Evolutionary conservation across 1,140 invertebrate genomes (phyloP).

Genomic region (Mycetomoellerius zeteki): DNA sequence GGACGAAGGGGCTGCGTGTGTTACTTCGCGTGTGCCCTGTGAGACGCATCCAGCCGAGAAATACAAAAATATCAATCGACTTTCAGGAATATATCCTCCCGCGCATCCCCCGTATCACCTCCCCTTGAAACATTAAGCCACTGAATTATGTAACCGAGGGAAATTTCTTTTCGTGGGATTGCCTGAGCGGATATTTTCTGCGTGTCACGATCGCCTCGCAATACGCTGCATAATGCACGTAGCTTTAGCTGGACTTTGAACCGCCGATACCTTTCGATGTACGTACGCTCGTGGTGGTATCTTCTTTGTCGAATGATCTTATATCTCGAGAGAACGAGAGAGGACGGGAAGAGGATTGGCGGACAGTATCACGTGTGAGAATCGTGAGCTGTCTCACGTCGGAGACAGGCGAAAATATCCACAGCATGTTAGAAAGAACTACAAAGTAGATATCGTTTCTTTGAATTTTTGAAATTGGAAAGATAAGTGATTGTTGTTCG

Average conservation of each 20-base stretch:
- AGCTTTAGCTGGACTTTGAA: slow-evolving; percentile 30
- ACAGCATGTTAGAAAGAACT: background rate
- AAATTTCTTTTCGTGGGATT: slow-evolving; percentile 64
- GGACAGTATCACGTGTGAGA: background rate
- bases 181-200: slow-evolving; percentile 2
- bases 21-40: background rate
- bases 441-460: background rate
- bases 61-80: slow-evolving; percentile 71
- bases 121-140: slow-evolving; percentile 56
- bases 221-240: slow-evolving; percentile 36
- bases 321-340: background rate
- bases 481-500: background rate
- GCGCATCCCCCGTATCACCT: background rate
- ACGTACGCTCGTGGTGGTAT: background rate
- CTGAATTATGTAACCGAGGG: slow-evolving; percentile 67
- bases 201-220: background rate
- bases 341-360: background rate
- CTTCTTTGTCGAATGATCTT: slow-evolving; percentile 28
- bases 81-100: slow-evolving; percentile 26
- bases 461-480: background rate
- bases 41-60: slow-evolving; percentile 35
- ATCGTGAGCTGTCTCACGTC: background rate
- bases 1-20: background rate
- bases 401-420: background rate
- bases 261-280: slow-evolving; percentile 18